Evolutionary conservation across 2,113 vertebrate genomes (phyloP).

Genomic region (Gracilinanus agilis): DNA sequence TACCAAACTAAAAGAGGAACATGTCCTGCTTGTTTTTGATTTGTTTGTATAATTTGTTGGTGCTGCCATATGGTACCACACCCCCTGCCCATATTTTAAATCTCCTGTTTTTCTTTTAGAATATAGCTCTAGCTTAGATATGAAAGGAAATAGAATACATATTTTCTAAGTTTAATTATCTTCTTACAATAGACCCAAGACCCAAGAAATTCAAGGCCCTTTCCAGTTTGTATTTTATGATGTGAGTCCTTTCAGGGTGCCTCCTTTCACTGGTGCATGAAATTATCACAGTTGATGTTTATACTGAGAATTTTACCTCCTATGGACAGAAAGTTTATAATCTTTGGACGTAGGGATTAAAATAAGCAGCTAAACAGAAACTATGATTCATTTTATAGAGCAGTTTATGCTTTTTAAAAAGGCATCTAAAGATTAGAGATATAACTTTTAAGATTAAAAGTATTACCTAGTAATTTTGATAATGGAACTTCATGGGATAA

Average conservation of each 20-base stretch:
- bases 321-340: conserved; percentile 64
- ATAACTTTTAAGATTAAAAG: conserved; percentile 77
- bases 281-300: neutral
- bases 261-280: conserved; percentile 54
- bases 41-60: conserved; percentile 67
- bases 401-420: conserved; percentile 68
- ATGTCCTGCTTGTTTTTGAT: conserved; percentile 64
- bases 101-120: conserved; percentile 39
- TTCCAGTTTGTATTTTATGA: conserved; percentile 49
- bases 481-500: conserved; percentile 81
- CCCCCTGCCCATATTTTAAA: conserved; percentile 68
- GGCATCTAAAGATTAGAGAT: conserved; percentile 67
- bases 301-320: conserved; percentile 44
- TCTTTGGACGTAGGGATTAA: conserved; percentile 63
- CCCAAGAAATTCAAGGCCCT: neutral
- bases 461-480: conserved; percentile 77
- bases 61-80: conserved; percentile 65
- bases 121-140: conserved; percentile 53
- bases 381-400: conserved; percentile 70
- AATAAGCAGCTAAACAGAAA: conserved; percentile 62
- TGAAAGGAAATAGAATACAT: conserved; percentile 62
- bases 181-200: conserved; percentile 53
- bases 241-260: conserved; percentile 17
- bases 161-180: conserved; percentile 67
- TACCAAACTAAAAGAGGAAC: conserved; percentile 34